A percentile compares a stretch with the other conserved stretches of the same genome.
Conservation (phyloP, 2,113 vertebrate species). For the Balaenoptera acutorostrata region DNA sequence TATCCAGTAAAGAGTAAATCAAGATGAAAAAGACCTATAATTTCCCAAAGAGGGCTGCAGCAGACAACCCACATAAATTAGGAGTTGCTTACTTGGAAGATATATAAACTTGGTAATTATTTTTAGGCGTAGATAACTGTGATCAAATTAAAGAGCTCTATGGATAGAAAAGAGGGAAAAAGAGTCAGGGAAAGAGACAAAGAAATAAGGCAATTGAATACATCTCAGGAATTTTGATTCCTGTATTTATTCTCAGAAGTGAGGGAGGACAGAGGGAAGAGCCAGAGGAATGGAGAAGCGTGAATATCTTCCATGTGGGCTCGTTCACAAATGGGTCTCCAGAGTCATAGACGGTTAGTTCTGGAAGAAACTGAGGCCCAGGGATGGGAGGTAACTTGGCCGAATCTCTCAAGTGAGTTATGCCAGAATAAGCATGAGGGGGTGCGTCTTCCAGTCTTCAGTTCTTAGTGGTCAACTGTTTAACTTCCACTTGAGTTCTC, state of each 20-base stretch:
- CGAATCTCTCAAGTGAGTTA: background rate
- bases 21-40: constrained; percentile 42
- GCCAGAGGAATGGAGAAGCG: accelerated
- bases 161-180: background rate
- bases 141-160: background rate
- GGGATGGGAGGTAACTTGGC: background rate
- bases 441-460: background rate
- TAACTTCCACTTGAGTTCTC: accelerated
- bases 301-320: accelerated
- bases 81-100: background rate
- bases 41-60: constrained; percentile 23
- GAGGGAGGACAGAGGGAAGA: background rate
- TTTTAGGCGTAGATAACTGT: constrained; percentile 28
- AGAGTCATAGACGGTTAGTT: background rate
- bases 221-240: background rate
- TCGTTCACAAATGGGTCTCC: background rate
- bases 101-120: background rate
- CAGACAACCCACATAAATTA: background rate
- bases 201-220: background rate
- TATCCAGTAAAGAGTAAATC: constrained; percentile 37
- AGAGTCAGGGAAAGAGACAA: background rate
- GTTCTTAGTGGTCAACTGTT: accelerated
- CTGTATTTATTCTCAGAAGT: background rate
- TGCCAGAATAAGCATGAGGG: background rate
- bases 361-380: background rate